Percentiles rank a stretch among this genome's conserved stretches.
Conservation (phyloP, 2,113 vertebrate species). For the Leucopternis melanops region DNA sequence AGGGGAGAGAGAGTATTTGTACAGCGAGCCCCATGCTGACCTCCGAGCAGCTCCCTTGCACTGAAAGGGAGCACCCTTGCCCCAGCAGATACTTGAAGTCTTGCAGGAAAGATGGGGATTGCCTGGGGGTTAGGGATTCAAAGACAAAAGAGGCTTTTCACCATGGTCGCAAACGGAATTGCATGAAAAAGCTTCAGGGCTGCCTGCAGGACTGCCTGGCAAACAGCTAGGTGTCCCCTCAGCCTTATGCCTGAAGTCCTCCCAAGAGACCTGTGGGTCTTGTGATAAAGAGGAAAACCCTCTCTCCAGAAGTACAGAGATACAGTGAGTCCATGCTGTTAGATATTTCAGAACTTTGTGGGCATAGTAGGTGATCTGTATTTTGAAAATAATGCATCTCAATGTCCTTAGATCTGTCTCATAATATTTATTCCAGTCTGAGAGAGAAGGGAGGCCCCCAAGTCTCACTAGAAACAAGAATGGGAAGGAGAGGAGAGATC, state of each 20-base stretch:
- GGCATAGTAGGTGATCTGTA: background rate
- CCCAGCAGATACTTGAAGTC: background rate
- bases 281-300: background rate
- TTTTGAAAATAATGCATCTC: background rate
- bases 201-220: background rate
- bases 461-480: background rate
- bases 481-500: background rate
- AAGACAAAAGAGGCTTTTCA: background rate
- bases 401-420: background rate
- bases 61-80: background rate
- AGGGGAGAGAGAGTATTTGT: background rate
- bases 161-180: background rate
- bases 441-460: background rate
- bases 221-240: background rate
- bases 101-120: background rate
- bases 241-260: background rate
- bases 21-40: background rate
- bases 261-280: background rate
- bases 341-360: background rate
- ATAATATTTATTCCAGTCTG: background rate
- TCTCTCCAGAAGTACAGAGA: background rate
- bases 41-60: background rate
- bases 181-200: background rate
- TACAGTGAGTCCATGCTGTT: too few relatives aligned
- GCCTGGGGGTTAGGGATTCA: background rate